A percentile compares a stretch with the other conserved stretches of the same genome.
These are phyloP conservation scores for Enteromius thamalakanensis DNA, from an alignment of 2,797 vertebrate species.

Conservation along the genomic window DNA sequence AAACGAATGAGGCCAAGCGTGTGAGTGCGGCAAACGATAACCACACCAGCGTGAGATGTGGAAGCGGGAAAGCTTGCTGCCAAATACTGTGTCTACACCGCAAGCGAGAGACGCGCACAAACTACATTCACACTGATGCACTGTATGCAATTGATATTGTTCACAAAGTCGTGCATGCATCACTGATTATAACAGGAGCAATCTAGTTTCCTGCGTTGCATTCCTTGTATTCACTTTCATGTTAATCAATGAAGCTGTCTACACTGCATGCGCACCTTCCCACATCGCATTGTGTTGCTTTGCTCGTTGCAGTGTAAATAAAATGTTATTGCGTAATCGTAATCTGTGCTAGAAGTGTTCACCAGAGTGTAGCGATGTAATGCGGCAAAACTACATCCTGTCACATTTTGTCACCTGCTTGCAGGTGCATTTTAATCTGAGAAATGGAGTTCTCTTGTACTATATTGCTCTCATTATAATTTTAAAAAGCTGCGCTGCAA, in stretches of 20 bases:
- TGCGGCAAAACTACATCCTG: background rate
- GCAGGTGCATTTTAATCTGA: background rate
- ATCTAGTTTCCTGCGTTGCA: background rate
- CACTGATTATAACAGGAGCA: background rate
- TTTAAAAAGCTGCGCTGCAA: background rate
- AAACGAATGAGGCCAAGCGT: conserved; percentile 41
- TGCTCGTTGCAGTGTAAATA: background rate
- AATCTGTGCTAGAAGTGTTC: background rate
- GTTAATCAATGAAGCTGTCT: background rate
- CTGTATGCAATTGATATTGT: background rate
- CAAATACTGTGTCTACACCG: background rate
- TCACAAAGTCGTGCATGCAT: background rate
- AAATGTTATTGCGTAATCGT: background rate
- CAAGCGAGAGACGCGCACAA: background rate
- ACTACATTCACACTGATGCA: background rate
- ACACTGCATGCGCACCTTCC: background rate
- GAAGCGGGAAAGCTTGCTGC: conserved; percentile 25
- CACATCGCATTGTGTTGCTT: background rate
- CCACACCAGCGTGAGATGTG: conserved; percentile 15
- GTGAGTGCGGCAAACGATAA: conserved; percentile 20
- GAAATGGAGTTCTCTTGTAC: background rate
- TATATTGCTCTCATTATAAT: background rate
- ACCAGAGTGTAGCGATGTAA: background rate
- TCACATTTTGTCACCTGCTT: background rate
- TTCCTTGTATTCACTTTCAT: background rate